Conservation (phyloP, 1,140 invertebrate genomes). For the Plutomurus gul region DNA sequence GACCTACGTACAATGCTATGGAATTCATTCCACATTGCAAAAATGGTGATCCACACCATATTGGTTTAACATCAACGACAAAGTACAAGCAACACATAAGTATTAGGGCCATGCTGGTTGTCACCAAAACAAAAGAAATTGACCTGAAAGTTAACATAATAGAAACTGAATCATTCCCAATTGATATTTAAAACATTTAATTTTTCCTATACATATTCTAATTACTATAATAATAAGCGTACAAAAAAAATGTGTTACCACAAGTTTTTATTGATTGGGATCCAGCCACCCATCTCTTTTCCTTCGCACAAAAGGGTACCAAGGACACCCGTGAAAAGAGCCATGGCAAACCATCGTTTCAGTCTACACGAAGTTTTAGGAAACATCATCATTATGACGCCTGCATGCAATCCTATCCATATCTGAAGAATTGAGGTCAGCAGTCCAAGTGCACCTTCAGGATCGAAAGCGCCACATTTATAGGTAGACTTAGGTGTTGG, state of each 20-base stretch:
- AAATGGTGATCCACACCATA: slow-evolving; percentile 64
- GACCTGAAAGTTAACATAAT: slow-evolving; percentile 59
- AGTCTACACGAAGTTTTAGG: slow-evolving; percentile 37
- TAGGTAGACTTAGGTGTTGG: slow-evolving; percentile 70
- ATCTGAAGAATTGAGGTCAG: slow-evolving; percentile 64
- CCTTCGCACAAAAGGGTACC: slow-evolving; percentile 59
- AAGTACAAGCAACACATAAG: slow-evolving; percentile 61
- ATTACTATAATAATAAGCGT: too few relatives aligned
- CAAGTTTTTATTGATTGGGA: slow-evolving; percentile 68
- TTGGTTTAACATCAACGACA: slow-evolving; percentile 61
- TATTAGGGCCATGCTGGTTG: slow-evolving; percentile 60
- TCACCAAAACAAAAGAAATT: slow-evolving; percentile 63
- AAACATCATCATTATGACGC: slow-evolving; percentile 55
- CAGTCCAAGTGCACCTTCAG: slow-evolving; percentile 74
- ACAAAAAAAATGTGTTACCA: slow-evolving; percentile 65
- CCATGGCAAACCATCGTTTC: slow-evolving; percentile 60
- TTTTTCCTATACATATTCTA: too few relatives aligned
- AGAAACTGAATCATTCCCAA: background rate
- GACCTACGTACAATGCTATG: slow-evolving; percentile 64
- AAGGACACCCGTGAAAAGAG: slow-evolving; percentile 58
- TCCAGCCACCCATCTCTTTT: slow-evolving; percentile 61
- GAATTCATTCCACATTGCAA: slow-evolving; percentile 66
- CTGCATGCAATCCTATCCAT: slow-evolving; percentile 65
- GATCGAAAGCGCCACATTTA: slow-evolving; percentile 71
- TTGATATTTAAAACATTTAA: background rate